A percentile compares a stretch with the other conserved stretches of the same genome.
Evolutionary conservation across 2,888 invertebrate species (phyloP).

Genomic region (Andrena flavipes): DNA sequence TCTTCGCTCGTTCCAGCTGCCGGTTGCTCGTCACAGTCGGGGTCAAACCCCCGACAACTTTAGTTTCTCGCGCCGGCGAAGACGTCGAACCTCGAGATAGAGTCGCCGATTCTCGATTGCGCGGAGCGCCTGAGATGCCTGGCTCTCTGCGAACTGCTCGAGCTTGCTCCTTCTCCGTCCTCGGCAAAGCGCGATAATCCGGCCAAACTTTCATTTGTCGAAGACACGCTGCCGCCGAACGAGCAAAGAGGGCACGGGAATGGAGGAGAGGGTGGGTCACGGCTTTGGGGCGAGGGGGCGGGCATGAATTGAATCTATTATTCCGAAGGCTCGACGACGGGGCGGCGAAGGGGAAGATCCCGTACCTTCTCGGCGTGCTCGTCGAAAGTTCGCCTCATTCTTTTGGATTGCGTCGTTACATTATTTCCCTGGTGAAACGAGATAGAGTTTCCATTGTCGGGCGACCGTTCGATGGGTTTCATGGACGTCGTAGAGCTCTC

Average conservation of each 20-base stretch:
- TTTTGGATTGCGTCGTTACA: conserved; percentile 52
- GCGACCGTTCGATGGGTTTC: conserved; percentile 16
- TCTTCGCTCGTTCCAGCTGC: conserved; percentile 19
- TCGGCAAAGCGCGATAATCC: conserved; percentile 66
- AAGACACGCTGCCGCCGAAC: conserved; percentile 37
- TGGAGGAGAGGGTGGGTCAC: background rate
- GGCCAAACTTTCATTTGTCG: conserved; percentile 64
- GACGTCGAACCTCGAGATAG: conserved; percentile 30
- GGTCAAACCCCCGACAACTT: conserved; percentile 48
- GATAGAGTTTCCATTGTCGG: conserved; percentile 8
- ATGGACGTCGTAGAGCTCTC: background rate
- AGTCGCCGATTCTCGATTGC: conserved; percentile 53
- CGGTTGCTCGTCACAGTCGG: conserved; percentile 26
- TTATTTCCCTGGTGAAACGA: conserved; percentile 48
- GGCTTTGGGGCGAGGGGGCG: background rate
- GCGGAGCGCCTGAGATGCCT: conserved; percentile 29
- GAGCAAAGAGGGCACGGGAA: background rate
- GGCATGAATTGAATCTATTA: conserved; percentile 69
- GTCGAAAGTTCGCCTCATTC: conserved; percentile 59
- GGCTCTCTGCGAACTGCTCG: conserved; percentile 12
- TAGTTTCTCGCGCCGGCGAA: conserved; percentile 36
- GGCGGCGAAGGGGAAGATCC: conserved; percentile 49
- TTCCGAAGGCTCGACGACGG: conserved; percentile 55
- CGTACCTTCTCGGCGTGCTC: conserved; percentile 23
- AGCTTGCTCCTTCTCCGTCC: conserved; percentile 24